Conservation (phyloP, 2,113 vertebrate species). For the Manacus vitellinus region DNA sequence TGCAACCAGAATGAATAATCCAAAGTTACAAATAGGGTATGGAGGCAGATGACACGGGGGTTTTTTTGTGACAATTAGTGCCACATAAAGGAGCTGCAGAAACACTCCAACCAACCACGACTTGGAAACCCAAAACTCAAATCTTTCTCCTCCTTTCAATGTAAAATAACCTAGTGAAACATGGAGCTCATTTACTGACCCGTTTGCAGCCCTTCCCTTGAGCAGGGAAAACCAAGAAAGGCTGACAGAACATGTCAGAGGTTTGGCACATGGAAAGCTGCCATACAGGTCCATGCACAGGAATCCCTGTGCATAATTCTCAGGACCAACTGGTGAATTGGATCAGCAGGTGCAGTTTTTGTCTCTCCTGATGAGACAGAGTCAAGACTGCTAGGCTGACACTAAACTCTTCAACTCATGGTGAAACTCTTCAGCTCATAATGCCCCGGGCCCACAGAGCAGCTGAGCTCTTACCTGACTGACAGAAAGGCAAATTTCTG, state of each 20-base stretch:
- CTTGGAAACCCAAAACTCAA: background rate
- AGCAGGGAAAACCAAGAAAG: background rate
- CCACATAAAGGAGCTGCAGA: background rate
- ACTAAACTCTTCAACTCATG: background rate
- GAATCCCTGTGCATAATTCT: background rate
- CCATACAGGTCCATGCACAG: accelerated
- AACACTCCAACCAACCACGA: background rate
- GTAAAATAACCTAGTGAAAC: background rate
- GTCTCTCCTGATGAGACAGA: background rate
- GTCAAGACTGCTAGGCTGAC: background rate
- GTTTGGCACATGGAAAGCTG: background rate
- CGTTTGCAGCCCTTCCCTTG: background rate
- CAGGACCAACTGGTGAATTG: accelerated
- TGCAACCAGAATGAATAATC: background rate
- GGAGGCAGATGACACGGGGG: background rate
- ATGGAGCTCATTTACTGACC: background rate
- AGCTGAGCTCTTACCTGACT: background rate
- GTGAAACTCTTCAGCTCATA: background rate
- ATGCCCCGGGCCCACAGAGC: background rate
- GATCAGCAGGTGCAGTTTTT: background rate
- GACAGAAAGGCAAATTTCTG: background rate
- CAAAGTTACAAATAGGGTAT: background rate
- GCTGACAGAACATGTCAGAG: background rate
- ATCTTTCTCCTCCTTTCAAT: background rate
- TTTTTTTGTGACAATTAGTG: background rate